Evolutionary conservation across 2,113 vertebrate genomes (phyloP), one percentile per base, ranked within the genome.

Genomic region (Myodes glareolus): DNA sequence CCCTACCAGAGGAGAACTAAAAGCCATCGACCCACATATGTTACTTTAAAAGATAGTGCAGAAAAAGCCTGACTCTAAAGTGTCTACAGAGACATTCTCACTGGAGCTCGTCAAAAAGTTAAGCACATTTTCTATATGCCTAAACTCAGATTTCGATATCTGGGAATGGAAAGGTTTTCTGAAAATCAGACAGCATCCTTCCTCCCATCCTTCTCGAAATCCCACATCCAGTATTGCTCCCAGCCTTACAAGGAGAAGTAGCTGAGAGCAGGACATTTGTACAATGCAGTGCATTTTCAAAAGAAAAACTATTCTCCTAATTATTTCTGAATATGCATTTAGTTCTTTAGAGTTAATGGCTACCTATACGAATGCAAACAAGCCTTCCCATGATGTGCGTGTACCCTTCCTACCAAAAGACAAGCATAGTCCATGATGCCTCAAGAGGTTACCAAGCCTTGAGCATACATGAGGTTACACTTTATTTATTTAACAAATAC

Each of bases 401-500:
- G 3, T 52, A 36, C 39, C n/a, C 58, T 85, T 94, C 58, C 55
- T 70, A 67, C 55, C 58, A 25, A 87, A 87, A 90, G 50, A 77
- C 67, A 85, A 85, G 92, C 12, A 11, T 29, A 88, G 88, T 90
- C 73, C 84, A 65, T 21, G 84, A 93, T 39, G 3, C 70, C 39
- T 36, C 55, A 2, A 67, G 88, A 65, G 17, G 33, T 88, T 65
- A 33, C 50, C 52, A 88, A 72, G 87, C 68, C 81, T 65, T 80
- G 42, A 52, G 17, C 68, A 52, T 75, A 75, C 84, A 61, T 91
- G 52, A 97, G 73, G 80, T 91, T 91, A 96, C 12, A 47, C 25
- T 87, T 77, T 89, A 93, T 89, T 96, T 94, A 97, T 93, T 94
- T 94, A 45, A 88, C 92, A 97, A 93, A 97, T 86, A 85, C 50